Percentiles rank a stretch among this genome's conserved stretches.
These are phyloP conservation scores for Erinaceus europaeus DNA, from an alignment of 2,113 vertebrate species.

Conservation along the genomic window DNA sequence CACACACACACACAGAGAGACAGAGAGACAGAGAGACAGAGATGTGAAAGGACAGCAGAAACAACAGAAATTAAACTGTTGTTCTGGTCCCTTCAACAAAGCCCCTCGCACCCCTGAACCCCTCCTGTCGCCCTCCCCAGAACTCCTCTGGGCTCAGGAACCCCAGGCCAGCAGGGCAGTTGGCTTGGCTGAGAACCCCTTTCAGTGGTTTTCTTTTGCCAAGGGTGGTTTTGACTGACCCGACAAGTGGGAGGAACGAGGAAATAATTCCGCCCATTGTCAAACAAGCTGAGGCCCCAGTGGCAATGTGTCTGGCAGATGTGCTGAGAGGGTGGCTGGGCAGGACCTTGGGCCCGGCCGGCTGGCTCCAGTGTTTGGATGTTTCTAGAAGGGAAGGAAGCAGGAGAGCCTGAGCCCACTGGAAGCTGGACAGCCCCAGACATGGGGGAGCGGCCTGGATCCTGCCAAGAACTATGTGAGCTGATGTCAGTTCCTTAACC, in stretches of 20 bases:
- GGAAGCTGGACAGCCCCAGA: not conserved
- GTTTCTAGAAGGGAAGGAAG: not conserved
- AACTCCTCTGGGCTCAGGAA: not conserved
- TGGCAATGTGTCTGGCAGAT: constrained; percentile 70
- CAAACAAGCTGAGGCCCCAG: constrained; percentile 31
- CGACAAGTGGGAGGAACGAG: constrained; percentile 50
- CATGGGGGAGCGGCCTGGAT: fast-evolving
- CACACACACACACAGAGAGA: not conserved
- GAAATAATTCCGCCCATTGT: constrained; percentile 59
- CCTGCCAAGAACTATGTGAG: fast-evolving
- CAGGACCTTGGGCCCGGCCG: fast-evolving
- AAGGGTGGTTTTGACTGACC: constrained; percentile 57
- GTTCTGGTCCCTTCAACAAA: not conserved
- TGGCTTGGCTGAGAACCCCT: not conserved
- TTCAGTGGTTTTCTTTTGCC: constrained; percentile 38
- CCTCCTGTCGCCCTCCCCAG: fast-evolving
- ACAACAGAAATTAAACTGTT: fast-evolving
- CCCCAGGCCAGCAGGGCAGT: fast-evolving
- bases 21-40: too few relatives aligned
- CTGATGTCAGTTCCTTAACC: not conserved
- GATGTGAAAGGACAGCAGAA: not conserved
- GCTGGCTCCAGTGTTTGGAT: not conserved
- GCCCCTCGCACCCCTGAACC: not conserved
- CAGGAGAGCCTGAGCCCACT: not conserved
- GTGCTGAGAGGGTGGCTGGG: not conserved